phyloP scores from a whole-genome alignment of 2,888 invertebrate genomes.

The Protonemura montana region DNA sequence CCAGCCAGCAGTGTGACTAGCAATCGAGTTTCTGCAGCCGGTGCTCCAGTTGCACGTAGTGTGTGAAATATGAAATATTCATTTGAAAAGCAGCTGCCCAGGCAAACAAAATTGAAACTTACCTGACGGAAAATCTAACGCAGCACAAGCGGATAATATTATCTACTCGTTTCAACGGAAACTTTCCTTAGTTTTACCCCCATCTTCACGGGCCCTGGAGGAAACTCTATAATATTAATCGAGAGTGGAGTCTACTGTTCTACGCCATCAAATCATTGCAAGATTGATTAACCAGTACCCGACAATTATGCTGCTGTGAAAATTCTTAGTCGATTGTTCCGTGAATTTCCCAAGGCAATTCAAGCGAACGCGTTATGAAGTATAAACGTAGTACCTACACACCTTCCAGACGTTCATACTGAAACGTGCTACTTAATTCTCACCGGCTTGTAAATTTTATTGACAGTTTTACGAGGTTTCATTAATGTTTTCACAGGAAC shows the following conservation, averaged over 20 bases:
- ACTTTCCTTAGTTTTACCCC: neutral
- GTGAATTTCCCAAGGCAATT: neutral
- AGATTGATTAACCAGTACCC: neutral
- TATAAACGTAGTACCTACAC: too few relatives aligned
- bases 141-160: neutral
- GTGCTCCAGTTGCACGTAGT: neutral
- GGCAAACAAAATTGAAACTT: neutral
- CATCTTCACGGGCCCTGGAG: neutral
- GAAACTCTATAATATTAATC: neutral
- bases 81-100: neutral
- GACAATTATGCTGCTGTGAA: neutral
- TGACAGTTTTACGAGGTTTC: neutral
- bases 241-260: neutral
- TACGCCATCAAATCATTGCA: neutral
- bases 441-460: neutral
- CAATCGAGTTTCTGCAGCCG: too few relatives aligned
- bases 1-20: too few relatives aligned
- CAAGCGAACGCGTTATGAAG: too few relatives aligned
- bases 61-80: conserved; percentile 12
- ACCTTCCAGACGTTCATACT: too few relatives aligned
- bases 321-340: neutral
- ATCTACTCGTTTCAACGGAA: neutral
- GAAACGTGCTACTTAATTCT: neutral
- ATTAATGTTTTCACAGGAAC: neutral
- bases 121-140: neutral